Conservation (phyloP, 2,888 invertebrate species). For the Apotomis turbidana region DNA sequence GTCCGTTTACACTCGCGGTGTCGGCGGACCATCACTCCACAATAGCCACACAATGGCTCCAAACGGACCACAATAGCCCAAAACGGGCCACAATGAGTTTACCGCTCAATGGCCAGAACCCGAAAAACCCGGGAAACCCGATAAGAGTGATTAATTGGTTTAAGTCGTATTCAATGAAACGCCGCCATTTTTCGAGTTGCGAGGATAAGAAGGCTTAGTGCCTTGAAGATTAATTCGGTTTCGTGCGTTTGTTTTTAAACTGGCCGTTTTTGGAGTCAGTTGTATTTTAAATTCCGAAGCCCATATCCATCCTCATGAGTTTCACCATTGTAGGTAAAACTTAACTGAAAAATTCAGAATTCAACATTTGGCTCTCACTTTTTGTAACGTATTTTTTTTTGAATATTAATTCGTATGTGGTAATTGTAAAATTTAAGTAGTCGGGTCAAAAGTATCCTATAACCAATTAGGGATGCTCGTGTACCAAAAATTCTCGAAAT, state of each 20-base stretch:
- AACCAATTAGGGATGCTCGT: no score
- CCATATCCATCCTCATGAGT: no score
- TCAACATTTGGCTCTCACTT: no score
- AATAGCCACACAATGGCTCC: slow-evolving; percentile 50
- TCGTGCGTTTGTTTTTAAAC: slow-evolving; percentile 30
- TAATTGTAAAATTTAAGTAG: no score
- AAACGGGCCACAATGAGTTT: slow-evolving; percentile 62
- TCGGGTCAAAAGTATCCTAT: no score
- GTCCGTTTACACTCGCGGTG: slow-evolving; percentile 64
- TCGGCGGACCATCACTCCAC: slow-evolving; percentile 58
- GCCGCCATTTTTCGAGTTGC: slow-evolving; percentile 58
- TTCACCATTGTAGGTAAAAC: not conserved
- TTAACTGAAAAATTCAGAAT: no score
- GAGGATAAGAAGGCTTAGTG: slow-evolving; percentile 61
- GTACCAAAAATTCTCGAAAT: no score
- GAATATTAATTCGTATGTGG: no score
- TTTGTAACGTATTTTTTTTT: no score
- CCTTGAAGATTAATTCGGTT: slow-evolving; percentile 45
- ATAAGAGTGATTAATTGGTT: slow-evolving; percentile 83
- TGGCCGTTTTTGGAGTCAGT: not conserved
- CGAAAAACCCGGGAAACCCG: slow-evolving; percentile 76
- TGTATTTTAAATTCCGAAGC: no score
- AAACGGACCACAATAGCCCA: slow-evolving; percentile 55
- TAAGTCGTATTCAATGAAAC: slow-evolving; percentile 80
- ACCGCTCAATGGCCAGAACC: slow-evolving; percentile 50